Percentiles rank a stretch among this genome's conserved stretches.
Conservation (phyloP, 2,113 vertebrate species). For the Lanius collurio region DNA sequence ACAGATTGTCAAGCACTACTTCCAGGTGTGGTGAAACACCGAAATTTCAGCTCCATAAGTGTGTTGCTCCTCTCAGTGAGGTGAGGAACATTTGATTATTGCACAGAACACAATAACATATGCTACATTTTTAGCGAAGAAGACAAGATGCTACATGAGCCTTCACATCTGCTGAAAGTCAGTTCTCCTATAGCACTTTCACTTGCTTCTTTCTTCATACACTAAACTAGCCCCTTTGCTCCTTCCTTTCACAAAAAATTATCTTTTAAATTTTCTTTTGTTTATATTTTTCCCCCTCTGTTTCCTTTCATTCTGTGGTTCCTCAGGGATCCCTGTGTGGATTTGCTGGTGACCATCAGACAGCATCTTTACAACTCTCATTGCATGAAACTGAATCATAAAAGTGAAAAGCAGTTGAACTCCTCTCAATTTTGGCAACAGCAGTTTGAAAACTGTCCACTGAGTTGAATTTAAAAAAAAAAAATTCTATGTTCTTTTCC, state of each 20-base stretch:
- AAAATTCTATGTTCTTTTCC: not conserved
- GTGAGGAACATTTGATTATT: not conserved
- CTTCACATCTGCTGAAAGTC: not conserved
- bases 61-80: not conserved
- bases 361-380: not conserved
- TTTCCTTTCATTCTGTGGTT: not conserved
- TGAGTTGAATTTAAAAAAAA: not conserved
- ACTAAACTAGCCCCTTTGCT: not conserved
- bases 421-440: slow-evolving; percentile 1
- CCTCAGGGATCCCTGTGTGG: not conserved
- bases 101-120: not conserved
- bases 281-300: not conserved
- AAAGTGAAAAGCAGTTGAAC: not conserved
- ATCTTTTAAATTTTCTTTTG: not conserved
- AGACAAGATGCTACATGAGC: not conserved
- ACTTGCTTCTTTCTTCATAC: not conserved
- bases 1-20: not conserved
- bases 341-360: not conserved
- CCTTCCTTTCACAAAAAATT: not conserved
- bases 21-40: not conserved
- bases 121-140: not conserved
- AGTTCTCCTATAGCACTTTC: not conserved
- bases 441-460: not conserved
- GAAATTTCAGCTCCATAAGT: not conserved
- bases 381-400: not conserved